Percentiles rank a stretch among this genome's conserved stretches.
Evolutionary conservation across 2,113 vertebrate species (phyloP).

Genomic region (Oxyura jamaicensis): DNA sequence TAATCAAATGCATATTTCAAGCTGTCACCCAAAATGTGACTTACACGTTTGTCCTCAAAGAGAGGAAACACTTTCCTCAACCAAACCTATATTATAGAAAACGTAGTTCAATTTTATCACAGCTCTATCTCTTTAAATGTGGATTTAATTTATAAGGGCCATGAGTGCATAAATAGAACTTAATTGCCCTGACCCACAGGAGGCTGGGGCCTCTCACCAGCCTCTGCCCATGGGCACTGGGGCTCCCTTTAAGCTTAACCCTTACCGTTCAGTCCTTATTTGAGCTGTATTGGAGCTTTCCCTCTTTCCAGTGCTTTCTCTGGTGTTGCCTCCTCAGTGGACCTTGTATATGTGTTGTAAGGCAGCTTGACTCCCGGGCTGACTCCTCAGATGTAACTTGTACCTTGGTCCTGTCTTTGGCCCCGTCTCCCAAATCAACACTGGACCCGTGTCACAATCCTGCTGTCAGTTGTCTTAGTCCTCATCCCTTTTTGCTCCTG

Average conservation of each 20-base stretch:
- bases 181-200: no score
- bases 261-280: neutral
- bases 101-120: neutral
- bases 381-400: neutral
- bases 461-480: neutral
- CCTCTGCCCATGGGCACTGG: accelerated
- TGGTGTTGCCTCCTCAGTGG: neutral
- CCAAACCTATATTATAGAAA: neutral
- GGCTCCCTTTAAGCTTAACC: accelerated
- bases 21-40: neutral
- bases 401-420: neutral
- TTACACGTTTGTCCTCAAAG: neutral
- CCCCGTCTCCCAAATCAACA: neutral
- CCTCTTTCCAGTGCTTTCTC: neutral
- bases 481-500: neutral
- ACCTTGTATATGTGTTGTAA: accelerated
- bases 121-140: neutral
- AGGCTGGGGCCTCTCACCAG: neutral
- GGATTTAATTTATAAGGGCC: neutral
- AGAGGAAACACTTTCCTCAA: neutral
- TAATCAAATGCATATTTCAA: constrained; percentile 19
- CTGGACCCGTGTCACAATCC: neutral
- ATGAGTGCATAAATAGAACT: accelerated
- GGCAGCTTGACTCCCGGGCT: neutral
- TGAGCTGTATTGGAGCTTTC: neutral